Base-by-base conservation (phyloP, 2,888 invertebrate species). In the Cephus pulcher region DNA sequence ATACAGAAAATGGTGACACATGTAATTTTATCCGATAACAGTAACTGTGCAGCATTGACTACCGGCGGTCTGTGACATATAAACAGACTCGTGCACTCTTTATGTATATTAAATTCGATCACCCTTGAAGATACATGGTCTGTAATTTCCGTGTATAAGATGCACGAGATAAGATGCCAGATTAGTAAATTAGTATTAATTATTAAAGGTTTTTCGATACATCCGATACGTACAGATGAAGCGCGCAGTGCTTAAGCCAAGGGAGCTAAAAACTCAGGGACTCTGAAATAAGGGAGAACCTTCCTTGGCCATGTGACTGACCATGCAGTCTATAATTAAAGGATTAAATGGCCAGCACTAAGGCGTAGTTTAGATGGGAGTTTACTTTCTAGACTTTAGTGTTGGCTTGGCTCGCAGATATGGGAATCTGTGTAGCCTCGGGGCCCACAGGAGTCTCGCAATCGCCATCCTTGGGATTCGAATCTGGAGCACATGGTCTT, bases 401-500 rank as follows among this genome's bases (percentile, higher is more conserved):
- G 75, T 68, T 73, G 76, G 80, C 82, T 40, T 75, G 77, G 74
- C 80, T 80, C 79, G 83, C 89, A 87, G 88, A 89, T 89, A 90
- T 90, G 90, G 90, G 88, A 90, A 90, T 90, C 87, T 82, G 80
- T 83, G 82, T 82, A 81, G 87, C 89, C 89, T 74, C 78, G 77
- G 82, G 84, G 81, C 78, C 71, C 82, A 78, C 78, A 75, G 84
- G 83, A 85, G 83, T 86, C 84, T 85, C 86, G 87, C 88, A 89
- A 90, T 89, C 89, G 79, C 85, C 87, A 89, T 90, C 88, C 89
- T 90, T 89, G 88, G 88, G 86, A 84, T 83, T 82, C 80, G 85
- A 86, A 90, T 88, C 89, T 90, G 84, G 90, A 90, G 88, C 90
- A 89, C 80, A 83, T 82, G 81, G 83, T 83, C 78, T 78, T 73